These are phyloP conservation scores for Daboia siamensis DNA, from an alignment of 2,113 vertebrate species.

Conservation along the genomic window DNA sequence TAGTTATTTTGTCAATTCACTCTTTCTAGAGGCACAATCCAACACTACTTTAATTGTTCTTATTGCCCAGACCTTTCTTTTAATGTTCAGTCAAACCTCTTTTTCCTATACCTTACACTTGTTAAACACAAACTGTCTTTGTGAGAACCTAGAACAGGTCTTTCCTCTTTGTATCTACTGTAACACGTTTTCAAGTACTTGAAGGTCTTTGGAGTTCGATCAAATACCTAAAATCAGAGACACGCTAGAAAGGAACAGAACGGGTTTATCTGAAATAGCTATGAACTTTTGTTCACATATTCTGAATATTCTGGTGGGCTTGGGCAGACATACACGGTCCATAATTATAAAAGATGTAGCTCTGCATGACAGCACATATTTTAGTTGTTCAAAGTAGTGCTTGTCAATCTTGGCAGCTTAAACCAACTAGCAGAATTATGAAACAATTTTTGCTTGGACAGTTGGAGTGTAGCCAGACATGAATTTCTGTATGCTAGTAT, in stretches of 20 bases:
- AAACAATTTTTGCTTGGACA: not conserved
- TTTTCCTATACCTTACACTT: not conserved
- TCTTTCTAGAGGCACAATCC: not conserved
- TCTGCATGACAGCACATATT: not conserved
- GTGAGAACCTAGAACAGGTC: not conserved
- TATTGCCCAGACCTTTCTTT: not conserved
- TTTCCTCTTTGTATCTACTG: not conserved
- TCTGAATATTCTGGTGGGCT: not conserved
- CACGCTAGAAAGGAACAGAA: not conserved
- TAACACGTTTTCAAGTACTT: not conserved
- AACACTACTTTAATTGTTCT: not conserved
- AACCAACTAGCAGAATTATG: not conserved
- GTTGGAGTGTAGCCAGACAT: not conserved
- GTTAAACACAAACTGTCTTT: not conserved
- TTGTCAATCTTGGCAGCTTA: not conserved
- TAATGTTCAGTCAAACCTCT: not conserved
- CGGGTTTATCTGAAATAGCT: not conserved
- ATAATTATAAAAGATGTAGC: not conserved
- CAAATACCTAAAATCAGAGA: conserved; percentile 4
- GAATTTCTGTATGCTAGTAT: not conserved
- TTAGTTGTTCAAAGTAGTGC: not conserved
- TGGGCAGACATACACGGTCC: not conserved
- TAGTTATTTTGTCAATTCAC: not conserved
- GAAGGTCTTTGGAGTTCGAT: not conserved
- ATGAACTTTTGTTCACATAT: not conserved